These are phyloP conservation scores for Synanthedon formicaeformis DNA, from an alignment of 2,888 invertebrate species.

Conservation along the genomic window DNA sequence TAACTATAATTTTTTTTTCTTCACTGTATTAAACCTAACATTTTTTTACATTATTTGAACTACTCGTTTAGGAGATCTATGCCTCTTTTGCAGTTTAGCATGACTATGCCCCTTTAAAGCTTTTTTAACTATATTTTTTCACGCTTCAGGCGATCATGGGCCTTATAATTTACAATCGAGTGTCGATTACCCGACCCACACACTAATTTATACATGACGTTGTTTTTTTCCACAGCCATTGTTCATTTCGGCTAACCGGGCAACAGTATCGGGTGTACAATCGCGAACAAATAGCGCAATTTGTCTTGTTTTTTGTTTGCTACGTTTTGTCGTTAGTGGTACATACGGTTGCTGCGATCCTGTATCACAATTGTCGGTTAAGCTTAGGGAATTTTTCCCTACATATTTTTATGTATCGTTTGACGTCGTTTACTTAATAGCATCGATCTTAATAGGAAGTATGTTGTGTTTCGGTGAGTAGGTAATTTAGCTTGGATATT, in stretches of 20 bases:
- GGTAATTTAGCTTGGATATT: too few species aligned
- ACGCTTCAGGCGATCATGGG: not conserved
- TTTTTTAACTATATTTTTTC: not conserved
- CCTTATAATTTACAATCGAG: conserved; percentile 3
- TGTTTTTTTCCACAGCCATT: conserved; percentile 22
- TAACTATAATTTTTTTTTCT: too few species aligned
- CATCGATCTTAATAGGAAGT: too few species aligned
- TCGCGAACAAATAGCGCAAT: conserved; percentile 51
- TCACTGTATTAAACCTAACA: too few species aligned
- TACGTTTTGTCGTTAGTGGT: conserved; percentile 4
- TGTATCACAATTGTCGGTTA: not conserved
- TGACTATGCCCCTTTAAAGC: too few species aligned
- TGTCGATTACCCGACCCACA: conserved; percentile 4
- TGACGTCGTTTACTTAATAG: too few species aligned
- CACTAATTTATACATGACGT: conserved; percentile 12
- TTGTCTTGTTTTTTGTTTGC: conserved; percentile 48
- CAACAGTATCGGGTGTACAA: conserved; percentile 39
- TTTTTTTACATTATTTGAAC: too few species aligned
- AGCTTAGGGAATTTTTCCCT: too few species aligned
- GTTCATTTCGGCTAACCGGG: conserved; percentile 33
- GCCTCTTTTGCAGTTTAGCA: too few species aligned
- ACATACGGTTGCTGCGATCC: not conserved
- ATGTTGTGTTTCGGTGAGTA: too few species aligned
- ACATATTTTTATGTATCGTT: too few species aligned
- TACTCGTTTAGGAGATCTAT: too few species aligned